Evolutionary conservation across 1,140 invertebrate species (phyloP).

Genomic region (Trichonephila clavipes): DNA sequence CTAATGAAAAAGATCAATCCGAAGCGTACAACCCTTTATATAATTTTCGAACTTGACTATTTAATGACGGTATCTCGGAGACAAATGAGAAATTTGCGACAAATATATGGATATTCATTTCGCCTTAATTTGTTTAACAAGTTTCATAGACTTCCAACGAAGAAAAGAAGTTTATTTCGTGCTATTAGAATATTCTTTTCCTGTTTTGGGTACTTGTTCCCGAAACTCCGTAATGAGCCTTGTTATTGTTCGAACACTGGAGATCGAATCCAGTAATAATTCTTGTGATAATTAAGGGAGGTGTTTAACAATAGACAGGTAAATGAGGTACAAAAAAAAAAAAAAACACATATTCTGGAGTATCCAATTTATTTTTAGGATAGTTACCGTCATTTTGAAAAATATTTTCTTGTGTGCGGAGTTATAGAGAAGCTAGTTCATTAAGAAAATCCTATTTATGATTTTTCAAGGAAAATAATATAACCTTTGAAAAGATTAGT

Average conservation of each 20-base stretch:
- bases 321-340: background rate
- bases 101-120: background rate
- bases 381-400: background rate
- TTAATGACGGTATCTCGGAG: background rate
- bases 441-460: too few species aligned
- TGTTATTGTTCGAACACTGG: background rate
- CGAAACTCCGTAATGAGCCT: background rate
- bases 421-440: background rate
- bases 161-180: background rate
- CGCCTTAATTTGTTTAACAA: background rate
- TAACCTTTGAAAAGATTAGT: too few species aligned
- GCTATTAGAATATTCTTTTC: background rate
- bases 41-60: background rate
- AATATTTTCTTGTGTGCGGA: background rate
- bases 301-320: background rate
- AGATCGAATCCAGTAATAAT: background rate
- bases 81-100: background rate
- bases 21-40: background rate
- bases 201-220: background rate
- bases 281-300: background rate
- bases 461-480: too few species aligned
- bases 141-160: background rate
- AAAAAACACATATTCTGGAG: background rate
- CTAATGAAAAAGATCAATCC: background rate
- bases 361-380: slow-evolving; percentile 20